Base-by-base conservation (phyloP, 2,113 vertebrate genomes). In the Isichthys henryi region DNA sequence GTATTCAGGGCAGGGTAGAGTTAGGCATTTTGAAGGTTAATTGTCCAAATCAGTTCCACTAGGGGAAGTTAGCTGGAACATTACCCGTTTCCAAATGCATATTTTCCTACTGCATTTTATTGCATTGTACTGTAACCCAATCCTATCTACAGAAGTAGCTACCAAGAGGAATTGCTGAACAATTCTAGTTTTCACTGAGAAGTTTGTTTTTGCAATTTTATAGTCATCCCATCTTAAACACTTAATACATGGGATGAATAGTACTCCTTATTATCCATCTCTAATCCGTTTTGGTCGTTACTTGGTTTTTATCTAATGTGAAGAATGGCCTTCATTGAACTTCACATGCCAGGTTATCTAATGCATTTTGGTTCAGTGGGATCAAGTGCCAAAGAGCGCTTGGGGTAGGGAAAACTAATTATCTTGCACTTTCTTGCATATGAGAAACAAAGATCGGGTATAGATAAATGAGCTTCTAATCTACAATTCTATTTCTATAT, bases 1-100 rank as follows among this genome's bases (percentile, higher is more conserved):
- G 9, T 89, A 27, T 85, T 50, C 53, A 31, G 35, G 66, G 49
- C 50, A 46, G 48, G n/a, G 82, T 62, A 48, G 11, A 86, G 53
- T 89, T 17, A 53, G 15, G 58, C 1, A 56, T 48, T 90, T 46
- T 90, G 89, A 92, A 90, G 91, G 89, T 89, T 92, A 91, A 89
- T 89, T 89, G 88, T 86, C 49, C 84, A 66, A 87, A 83, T 89
- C 56, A 50, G 45, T 92, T 90, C 48, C 80, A 58, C 90, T 89
- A 87, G 45, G 86, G 88, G 50, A 89, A 46, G 88, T 89, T 89
- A 89, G 85, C 88, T 89, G 88, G 80, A 80, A 89, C 46, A 70
- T 70, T 89, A 87, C 58, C 45, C 45, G 9, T 86, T 89, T 89
- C 56, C 62, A 31, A 62, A 53, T 53, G 83, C 56, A 66, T 88